A percentile compares a stretch with the other conserved stretches of the same genome.
Evolutionary conservation across 2,888 invertebrate species (phyloP).

Genomic region (Cataglyphis cursor): DNA sequence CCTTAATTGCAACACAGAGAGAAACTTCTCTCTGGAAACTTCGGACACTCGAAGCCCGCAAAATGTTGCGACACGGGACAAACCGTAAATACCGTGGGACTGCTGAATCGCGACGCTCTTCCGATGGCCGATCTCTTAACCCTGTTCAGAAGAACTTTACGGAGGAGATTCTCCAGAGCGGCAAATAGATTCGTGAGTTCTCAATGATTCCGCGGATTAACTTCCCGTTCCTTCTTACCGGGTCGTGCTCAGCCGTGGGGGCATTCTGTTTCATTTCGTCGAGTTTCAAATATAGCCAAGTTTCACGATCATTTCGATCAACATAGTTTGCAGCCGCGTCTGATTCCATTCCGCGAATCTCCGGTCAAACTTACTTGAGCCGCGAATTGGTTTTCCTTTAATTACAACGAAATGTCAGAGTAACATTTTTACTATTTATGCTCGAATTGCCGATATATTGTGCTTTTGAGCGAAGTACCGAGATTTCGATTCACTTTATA

Average conservation of each 20-base stretch:
- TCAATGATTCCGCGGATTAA: slow-evolving; percentile 63
- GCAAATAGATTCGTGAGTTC: slow-evolving; percentile 58
- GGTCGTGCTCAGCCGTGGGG: slow-evolving; percentile 23
- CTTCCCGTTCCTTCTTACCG: slow-evolving; percentile 59
- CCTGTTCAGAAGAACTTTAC: slow-evolving; percentile 25
- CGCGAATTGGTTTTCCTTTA: slow-evolving; percentile 36
- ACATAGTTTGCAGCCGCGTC: slow-evolving; percentile 30
- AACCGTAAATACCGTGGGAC: slow-evolving; percentile 31
- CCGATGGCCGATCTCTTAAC: slow-evolving; percentile 46
- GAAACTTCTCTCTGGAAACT: slow-evolving; percentile 57
- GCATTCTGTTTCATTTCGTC: slow-evolving; percentile 41
- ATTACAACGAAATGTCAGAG: slow-evolving; percentile 23
- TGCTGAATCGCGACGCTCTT: background rate
- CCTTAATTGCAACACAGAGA: slow-evolving; percentile 61
- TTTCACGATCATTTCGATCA: slow-evolving; percentile 52
- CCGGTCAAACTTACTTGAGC: slow-evolving; percentile 16
- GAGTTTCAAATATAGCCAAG: slow-evolving; percentile 59
- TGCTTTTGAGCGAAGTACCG: background rate
- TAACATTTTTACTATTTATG: slow-evolving; percentile 1
- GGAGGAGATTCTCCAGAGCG: slow-evolving; percentile 36
- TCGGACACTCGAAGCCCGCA: slow-evolving; percentile 19
- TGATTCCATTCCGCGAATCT: slow-evolving; percentile 50
- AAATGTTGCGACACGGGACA: slow-evolving; percentile 24
- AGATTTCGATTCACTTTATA: background rate
- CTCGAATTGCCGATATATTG: background rate